These are phyloP conservation scores for Apoda limacodes DNA, from an alignment of 2,888 invertebrate species.

Conservation along the genomic window DNA sequence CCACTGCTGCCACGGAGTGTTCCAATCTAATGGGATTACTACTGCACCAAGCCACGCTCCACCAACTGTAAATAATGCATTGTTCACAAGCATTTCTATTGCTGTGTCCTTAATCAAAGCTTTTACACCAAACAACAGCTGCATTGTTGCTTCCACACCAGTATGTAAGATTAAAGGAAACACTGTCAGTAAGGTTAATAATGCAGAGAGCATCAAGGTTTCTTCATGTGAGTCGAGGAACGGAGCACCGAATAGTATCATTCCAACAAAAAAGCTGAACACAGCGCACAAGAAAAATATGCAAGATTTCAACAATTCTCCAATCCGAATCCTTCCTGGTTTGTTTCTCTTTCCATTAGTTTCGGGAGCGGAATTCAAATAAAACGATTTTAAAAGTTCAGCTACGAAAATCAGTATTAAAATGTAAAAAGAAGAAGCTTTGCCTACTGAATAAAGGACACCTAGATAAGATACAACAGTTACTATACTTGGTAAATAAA, in stretches of 20 bases:
- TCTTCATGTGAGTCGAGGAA: conserved; percentile 73
- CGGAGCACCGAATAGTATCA: conserved; percentile 78
- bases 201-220: conserved; percentile 74
- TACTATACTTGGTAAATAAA: conserved; percentile 71
- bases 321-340: conserved; percentile 44
- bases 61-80: conserved; percentile 70
- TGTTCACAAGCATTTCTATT: conserved; percentile 68
- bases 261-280: conserved; percentile 67
- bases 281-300: conserved; percentile 54
- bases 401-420: conserved; percentile 51
- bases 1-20: conserved; percentile 89
- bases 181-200: conserved; percentile 72
- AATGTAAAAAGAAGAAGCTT: conserved; percentile 57
- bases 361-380: conserved; percentile 40
- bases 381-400: conserved; percentile 68
- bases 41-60: conserved; percentile 89
- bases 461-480: conserved; percentile 68
- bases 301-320: conserved; percentile 62
- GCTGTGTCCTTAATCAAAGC: conserved; percentile 60
- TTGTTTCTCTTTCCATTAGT: conserved; percentile 45
- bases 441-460: conserved; percentile 71
- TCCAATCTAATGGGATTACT: conserved; percentile 92
- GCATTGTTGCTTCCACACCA: conserved; percentile 69
- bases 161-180: conserved; percentile 73
- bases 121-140: conserved; percentile 63